Conservation (phyloP, 2,797 vertebrate genomes). For the Pelodytes ibericus region DNA sequence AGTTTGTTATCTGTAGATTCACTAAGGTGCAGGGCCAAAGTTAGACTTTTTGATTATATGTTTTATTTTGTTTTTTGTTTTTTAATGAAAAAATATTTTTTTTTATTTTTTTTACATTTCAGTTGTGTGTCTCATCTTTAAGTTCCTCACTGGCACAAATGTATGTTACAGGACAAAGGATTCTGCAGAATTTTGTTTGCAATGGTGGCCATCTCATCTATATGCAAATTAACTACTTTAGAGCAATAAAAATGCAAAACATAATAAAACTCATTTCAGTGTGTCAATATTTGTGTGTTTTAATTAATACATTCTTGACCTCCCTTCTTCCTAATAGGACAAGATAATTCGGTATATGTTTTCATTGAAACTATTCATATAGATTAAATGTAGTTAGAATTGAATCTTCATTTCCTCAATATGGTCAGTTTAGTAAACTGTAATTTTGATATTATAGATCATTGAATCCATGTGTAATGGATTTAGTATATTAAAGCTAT, state of each 20-base stretch:
- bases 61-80: too few species aligned
- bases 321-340: not conserved
- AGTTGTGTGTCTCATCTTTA: too few species aligned
- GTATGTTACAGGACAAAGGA: not conserved
- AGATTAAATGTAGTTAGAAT: not conserved
- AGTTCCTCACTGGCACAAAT: too few species aligned
- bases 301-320: not conserved
- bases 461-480: not conserved
- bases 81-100: too few species aligned
- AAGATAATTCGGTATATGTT: not conserved
- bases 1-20: too few species aligned
- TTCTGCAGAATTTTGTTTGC: not conserved
- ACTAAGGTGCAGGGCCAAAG: too few species aligned
- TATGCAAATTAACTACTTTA: not conserved
- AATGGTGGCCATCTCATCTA: not conserved
- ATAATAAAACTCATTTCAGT: not conserved
- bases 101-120: too few species aligned
- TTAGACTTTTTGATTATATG: too few species aligned
- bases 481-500: not conserved
- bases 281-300: not conserved
- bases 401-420: not conserved
- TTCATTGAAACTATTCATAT: not conserved
- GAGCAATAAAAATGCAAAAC: not conserved
- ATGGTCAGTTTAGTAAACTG: not conserved
- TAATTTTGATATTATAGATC: not conserved